Conservation (phyloP, 1,140 invertebrate genomes). For the Lethocerus indicus region DNA sequence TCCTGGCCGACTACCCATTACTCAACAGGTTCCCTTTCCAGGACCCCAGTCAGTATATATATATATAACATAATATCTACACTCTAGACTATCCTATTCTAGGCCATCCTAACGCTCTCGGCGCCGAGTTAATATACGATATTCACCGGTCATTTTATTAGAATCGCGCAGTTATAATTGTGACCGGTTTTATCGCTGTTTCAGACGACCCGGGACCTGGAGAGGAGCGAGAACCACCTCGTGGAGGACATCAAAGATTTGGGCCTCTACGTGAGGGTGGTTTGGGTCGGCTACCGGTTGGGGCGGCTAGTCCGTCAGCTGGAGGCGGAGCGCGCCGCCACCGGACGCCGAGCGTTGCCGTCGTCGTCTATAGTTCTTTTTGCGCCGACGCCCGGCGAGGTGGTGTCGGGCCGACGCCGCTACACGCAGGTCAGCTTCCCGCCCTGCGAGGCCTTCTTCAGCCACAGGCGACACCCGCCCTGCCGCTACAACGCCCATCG, state of each 20-base stretch:
- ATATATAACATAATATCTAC: no score
- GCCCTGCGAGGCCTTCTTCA: constrained; percentile 28
- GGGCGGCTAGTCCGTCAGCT: constrained; percentile 28
- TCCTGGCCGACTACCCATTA: not conserved
- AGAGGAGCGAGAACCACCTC: no score
- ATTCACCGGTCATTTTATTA: no score
- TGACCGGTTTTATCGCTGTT: no score
- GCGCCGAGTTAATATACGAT: no score
- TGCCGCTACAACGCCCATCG: constrained; percentile 46
- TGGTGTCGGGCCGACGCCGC: not conserved
- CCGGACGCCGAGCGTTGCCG: constrained; percentile 20
- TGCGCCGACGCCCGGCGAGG: not conserved
- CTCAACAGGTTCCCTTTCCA: no score
- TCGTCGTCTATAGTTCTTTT: constrained; percentile 4
- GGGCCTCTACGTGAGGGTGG: constrained; percentile 35
- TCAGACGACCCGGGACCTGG: no score
- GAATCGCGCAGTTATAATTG: no score
- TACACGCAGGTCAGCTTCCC: constrained; percentile 30
- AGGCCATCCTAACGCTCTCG: no score
- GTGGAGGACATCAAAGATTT: constrained; percentile 33
- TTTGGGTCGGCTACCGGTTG: constrained; percentile 43
- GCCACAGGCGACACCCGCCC: constrained; percentile 18
- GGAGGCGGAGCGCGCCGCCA: constrained; percentile 21
- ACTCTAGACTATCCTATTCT: no score
- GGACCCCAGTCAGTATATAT: no score